These are phyloP conservation scores for Danio choprae DNA, from an alignment of 2,797 vertebrate genomes.

Conservation along the genomic window DNA sequence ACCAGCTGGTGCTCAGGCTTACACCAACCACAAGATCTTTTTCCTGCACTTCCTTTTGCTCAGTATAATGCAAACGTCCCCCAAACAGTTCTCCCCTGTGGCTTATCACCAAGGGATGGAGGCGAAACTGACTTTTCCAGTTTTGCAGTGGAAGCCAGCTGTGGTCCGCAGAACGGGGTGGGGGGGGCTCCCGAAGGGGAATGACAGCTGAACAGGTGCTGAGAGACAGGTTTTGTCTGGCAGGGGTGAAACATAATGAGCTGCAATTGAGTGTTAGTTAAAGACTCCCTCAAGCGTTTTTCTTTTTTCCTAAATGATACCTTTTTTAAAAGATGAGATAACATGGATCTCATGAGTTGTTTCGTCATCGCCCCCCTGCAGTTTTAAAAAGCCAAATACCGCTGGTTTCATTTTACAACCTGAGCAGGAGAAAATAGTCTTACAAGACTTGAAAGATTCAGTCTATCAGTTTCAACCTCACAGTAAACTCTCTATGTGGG, in stretches of 20 bases:
- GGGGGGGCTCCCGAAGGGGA: conserved; percentile 9
- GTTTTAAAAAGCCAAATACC: conserved; percentile 18
- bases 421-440: not conserved
- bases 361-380: not conserved
- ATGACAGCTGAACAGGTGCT: conserved; percentile 44
- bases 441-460: not conserved
- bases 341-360: not conserved
- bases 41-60: conserved; percentile 70
- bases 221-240: conserved; percentile 28
- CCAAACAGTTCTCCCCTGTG: conserved; percentile 17
- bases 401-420: conserved; percentile 39
- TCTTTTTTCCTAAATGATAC: conserved; percentile 3
- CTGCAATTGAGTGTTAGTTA: not conserved
- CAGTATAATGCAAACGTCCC: conserved; percentile 69
- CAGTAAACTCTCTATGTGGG: conserved; percentile 2
- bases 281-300: not conserved
- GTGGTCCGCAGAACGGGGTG: conserved; percentile 25
- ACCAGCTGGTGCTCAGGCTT: conserved; percentile 65
- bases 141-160: conserved; percentile 44
- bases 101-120: conserved; percentile 53
- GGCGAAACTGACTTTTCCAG: conserved; percentile 51
- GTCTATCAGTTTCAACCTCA: not conserved
- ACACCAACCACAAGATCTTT: conserved; percentile 54
- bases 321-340: conserved; percentile 7
- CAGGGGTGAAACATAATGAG: conserved; percentile 22